Evolutionary conservation across 2,888 invertebrate genomes (phyloP).

Genomic region (Ochropleura leucogaster): DNA sequence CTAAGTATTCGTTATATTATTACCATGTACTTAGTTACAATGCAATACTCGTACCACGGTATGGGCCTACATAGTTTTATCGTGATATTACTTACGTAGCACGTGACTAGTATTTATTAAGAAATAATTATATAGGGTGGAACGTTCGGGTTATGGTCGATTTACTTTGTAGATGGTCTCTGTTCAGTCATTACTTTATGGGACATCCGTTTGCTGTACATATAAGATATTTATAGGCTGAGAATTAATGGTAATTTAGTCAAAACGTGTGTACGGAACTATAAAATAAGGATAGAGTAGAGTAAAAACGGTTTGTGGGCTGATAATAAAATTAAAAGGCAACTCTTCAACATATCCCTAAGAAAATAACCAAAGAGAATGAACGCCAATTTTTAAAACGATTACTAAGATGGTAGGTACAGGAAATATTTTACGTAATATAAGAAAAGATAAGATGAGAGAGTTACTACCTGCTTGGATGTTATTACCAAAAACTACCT

Average conservation of each 20-base stretch:
- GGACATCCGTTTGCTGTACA: conserved; percentile 6
- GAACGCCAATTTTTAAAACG: neutral
- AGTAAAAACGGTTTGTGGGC: too few relatives aligned
- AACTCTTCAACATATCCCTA: neutral
- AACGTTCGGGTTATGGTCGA: conserved; percentile 11
- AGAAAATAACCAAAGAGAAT: neutral
- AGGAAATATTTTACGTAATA: neutral
- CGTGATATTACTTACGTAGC: conserved; percentile 48
- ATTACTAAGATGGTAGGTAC: neutral
- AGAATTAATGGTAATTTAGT: neutral
- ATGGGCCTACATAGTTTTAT: conserved; percentile 60
- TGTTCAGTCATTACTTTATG: neutral
- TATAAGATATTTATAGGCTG: neutral
- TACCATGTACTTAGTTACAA: conserved; percentile 42
- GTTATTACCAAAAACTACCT: neutral
- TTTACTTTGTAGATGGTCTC: conserved; percentile 10
- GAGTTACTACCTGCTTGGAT: neutral
- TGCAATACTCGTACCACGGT: conserved; percentile 41
- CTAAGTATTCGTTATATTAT: conserved; percentile 23
- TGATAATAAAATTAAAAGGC: too few relatives aligned
- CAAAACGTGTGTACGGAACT: neutral
- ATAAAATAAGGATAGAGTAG: neutral
- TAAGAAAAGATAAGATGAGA: neutral
- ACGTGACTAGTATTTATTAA: conserved; percentile 53
- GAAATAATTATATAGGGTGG: conserved; percentile 26